These are phyloP conservation scores for Stigmatopora nigra DNA, from an alignment of 2,113 vertebrate species.

Conservation along the genomic window DNA sequence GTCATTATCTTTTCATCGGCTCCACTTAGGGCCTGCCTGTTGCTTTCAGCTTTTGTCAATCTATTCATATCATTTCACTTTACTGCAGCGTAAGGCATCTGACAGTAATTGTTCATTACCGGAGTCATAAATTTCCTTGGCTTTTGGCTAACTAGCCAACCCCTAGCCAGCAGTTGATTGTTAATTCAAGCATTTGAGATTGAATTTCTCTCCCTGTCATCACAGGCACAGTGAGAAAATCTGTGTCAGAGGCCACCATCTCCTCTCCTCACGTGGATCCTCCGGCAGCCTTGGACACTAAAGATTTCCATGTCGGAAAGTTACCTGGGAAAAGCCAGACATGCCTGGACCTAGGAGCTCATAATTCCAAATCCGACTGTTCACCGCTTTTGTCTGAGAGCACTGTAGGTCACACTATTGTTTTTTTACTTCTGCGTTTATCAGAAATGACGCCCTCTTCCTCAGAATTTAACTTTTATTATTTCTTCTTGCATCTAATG, in stretches of 20 bases:
- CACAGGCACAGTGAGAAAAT: conserved; percentile 72
- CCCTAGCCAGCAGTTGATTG: conserved; percentile 33
- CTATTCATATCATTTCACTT: conserved; percentile 41
- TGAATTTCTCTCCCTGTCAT: not conserved
- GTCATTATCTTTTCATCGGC: not conserved
- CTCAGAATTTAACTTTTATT: not conserved
- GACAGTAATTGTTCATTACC: conserved; percentile 60
- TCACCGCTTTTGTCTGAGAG: conserved; percentile 32
- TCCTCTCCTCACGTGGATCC: conserved; percentile 62
- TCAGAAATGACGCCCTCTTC: not conserved
- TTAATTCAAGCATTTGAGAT: conserved; percentile 4
- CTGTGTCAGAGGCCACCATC: conserved; percentile 76
- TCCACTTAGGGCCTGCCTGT: conserved; percentile 11
- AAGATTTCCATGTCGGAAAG: conserved; percentile 37
- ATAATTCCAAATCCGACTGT: conserved; percentile 33
- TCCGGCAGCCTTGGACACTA: conserved; percentile 36
- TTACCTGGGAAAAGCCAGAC: conserved; percentile 75
- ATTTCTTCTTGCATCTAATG: not conserved
- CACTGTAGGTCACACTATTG: conserved; percentile 47
- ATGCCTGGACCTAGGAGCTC: conserved; percentile 66
- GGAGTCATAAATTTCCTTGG: conserved; percentile 47
- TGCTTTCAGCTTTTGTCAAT: conserved; percentile 17
- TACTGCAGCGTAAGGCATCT: conserved; percentile 30
- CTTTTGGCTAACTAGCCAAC: conserved; percentile 38
- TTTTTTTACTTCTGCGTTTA: conserved; percentile 19